Conservation (phyloP, 2,888 invertebrate species). For the Formica aserva region DNA sequence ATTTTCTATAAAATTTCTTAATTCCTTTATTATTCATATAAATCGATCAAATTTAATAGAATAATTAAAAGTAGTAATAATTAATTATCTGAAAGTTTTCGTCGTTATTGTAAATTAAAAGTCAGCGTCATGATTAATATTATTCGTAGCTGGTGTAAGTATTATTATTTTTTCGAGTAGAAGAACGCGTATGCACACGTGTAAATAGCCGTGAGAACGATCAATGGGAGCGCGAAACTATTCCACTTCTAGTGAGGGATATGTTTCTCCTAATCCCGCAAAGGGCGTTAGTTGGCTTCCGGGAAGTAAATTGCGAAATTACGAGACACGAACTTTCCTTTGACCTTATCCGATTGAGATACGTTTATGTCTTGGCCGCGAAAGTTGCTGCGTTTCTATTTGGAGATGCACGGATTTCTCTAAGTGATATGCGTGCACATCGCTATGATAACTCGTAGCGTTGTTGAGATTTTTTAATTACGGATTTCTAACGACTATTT, state of each 20-base stretch:
- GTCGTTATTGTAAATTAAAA: neutral
- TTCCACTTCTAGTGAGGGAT: constrained; percentile 25
- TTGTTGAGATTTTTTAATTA: neutral
- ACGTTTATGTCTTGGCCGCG: constrained; percentile 4
- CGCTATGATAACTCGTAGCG: neutral
- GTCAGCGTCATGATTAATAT: neutral
- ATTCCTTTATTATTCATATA: neutral
- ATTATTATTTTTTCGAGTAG: constrained; percentile 16
- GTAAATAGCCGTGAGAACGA: constrained; percentile 39
- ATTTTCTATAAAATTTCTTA: neutral
- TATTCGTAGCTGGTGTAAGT: neutral
- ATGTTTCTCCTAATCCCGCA: constrained; percentile 35
- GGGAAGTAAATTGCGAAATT: constrained; percentile 42
- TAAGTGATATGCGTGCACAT: neutral
- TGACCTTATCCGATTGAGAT: constrained; percentile 32
- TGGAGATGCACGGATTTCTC: constrained; percentile 11
- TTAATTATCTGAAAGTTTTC: neutral
- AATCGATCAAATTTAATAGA: neutral
- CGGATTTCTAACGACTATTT: neutral
- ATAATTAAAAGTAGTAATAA: neutral
- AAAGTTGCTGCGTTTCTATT: constrained; percentile 14
- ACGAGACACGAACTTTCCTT: constrained; percentile 7
- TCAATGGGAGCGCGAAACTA: constrained; percentile 50
- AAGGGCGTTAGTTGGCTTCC: constrained; percentile 28
- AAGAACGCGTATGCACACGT: neutral